These are phyloP conservation scores for Hemicordylus capensis DNA, from an alignment of 2,113 vertebrate genomes.

Conservation along the genomic window DNA sequence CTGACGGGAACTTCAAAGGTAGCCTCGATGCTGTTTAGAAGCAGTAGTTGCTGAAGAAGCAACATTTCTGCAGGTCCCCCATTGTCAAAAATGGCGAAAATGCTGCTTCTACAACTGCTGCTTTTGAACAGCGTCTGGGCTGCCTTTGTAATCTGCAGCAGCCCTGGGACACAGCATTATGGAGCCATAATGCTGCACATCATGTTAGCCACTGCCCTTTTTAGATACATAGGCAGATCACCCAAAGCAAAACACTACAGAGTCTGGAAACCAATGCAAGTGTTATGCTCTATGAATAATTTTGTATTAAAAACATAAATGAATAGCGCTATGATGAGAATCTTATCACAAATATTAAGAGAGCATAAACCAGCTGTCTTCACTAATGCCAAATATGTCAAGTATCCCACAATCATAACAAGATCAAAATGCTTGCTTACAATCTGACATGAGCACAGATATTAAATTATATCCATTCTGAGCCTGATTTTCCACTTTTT, in stretches of 20 bases:
- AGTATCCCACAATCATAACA: constrained; percentile 65
- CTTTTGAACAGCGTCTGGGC: too few relatives aligned
- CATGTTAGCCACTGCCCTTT: too few relatives aligned
- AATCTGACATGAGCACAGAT: constrained; percentile 66
- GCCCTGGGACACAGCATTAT: too few relatives aligned
- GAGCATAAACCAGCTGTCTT: constrained; percentile 64
- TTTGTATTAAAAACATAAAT: too few relatives aligned
- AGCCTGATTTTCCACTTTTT: constrained; percentile 70
- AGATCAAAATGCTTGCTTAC: constrained; percentile 63
- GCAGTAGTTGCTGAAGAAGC: too few relatives aligned
- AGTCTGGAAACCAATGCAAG: constrained; percentile 42
- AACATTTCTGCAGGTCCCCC: too few relatives aligned
- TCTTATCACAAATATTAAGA: constrained; percentile 68
- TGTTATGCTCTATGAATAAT: constrained; percentile 42
- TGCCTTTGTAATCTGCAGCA: too few relatives aligned
- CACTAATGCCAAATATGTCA: constrained; percentile 73
- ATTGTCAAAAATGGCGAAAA: too few relatives aligned
- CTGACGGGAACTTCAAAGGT: too few relatives aligned
- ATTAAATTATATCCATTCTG: constrained; percentile 66
- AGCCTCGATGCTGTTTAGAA: too few relatives aligned
- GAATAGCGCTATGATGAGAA: constrained; percentile 58
- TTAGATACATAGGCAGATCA: neutral
- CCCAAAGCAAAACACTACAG: constrained; percentile 55
- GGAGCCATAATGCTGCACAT: too few relatives aligned
- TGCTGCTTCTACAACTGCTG: too few relatives aligned